Evolutionary conservation across 37 sponge, comb jelly and placozoan genomes (phyloP), one percentile per base, ranked within the genome.

Genomic region (Aplysina aerophoba): DNA sequence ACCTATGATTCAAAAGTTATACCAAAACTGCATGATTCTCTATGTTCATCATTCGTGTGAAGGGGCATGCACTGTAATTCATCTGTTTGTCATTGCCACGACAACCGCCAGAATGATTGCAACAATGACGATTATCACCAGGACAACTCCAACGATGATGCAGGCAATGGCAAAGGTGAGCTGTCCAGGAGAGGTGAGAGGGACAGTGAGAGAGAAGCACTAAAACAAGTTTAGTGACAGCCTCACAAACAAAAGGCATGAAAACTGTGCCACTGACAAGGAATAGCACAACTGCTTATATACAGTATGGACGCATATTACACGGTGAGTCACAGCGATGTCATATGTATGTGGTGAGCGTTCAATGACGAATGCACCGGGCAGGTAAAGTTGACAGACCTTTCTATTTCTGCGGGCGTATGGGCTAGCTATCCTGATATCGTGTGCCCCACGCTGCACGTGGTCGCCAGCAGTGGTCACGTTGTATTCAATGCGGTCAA

Each of bases 401-500:
- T 75, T 75, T 75, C 78, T 31, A 54, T 25, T 75, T 25, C 54
- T 40, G 2, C 53, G 37, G 78, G 78, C 78, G 11, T 53, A 50
- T 19, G 78, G 78, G 6, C 39, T 54, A 19, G 78, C 78, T 21
- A 22, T 50, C 54, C 78, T 75, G 19, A 75, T 21, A 36, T 6
- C 54, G 38, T 40, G 54, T 35, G 84, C 44, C 4, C 90, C 96
- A 40, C 37, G 36, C 5, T 85, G 65, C 20, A 95, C 96, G 73
- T 90, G 80, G 28, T 75, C 87, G 36, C 91, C 94, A 55, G 96
- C 94, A 58, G 65, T 80, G 60, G 88, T 88, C 59, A 93, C 91
- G 24, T 93, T 85, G 84, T 88, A 61, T 82, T 95, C 94, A n/a
- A 95, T 95, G 19, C 79, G 79, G 62, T 95, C 94, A 61, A 95